These are phyloP conservation scores for Suncus etruscus DNA, from an alignment of 2,113 vertebrate genomes.

Conservation along the genomic window DNA sequence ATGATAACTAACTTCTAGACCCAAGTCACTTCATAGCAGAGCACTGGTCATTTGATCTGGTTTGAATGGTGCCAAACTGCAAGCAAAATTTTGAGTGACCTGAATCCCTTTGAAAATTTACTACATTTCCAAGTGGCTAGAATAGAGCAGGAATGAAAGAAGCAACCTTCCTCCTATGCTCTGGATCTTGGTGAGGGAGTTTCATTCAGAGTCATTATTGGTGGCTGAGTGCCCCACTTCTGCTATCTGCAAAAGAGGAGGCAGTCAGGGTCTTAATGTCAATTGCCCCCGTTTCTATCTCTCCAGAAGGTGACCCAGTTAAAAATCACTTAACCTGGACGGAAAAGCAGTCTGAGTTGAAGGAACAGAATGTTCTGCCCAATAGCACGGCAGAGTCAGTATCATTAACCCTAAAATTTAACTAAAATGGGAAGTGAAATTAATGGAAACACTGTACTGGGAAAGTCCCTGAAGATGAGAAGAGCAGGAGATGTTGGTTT, in stretches of 20 bases:
- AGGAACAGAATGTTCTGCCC: neutral
- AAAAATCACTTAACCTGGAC: neutral
- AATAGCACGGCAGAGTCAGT: neutral
- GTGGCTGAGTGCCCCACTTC: neutral
- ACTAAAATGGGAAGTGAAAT: neutral
- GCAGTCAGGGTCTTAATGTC: neutral
- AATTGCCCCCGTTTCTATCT: neutral
- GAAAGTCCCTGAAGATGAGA: neutral
- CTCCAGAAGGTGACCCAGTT: neutral
- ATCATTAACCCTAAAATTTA: neutral
- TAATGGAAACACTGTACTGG: fast-evolving
- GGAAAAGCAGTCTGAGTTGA: neutral
- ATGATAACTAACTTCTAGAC: too few relatives aligned
- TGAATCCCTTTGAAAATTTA: neutral
- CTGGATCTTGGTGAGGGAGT: neutral
- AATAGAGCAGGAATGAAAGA: neutral
- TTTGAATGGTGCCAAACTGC: neutral
- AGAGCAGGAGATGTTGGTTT: too few relatives aligned
- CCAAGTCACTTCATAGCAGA: neutral
- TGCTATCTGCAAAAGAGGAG: neutral
- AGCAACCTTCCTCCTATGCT: neutral
- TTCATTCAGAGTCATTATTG: neutral
- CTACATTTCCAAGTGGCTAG: neutral
- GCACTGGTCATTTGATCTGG: neutral
- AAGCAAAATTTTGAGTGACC: neutral